These are phyloP conservation scores for Leuciscus idus DNA, from an alignment of 2,113 vertebrate genomes.

Conservation along the genomic window DNA sequence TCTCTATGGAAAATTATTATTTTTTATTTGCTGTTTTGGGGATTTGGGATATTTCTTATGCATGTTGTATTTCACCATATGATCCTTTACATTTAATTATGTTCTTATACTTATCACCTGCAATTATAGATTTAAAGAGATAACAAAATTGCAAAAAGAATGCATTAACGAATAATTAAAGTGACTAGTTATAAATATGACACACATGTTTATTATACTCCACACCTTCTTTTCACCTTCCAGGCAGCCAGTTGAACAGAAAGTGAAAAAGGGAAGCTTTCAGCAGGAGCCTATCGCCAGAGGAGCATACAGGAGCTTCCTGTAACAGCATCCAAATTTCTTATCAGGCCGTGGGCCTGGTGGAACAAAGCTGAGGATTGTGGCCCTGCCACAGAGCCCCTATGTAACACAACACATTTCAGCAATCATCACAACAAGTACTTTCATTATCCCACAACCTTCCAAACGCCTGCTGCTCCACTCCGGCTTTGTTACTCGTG, in stretches of 20 bases:
- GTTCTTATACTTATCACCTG: neutral
- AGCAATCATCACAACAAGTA: constrained; percentile 65
- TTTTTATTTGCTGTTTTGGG: neutral
- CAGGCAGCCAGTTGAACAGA: constrained; percentile 83
- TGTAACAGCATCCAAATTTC: constrained; percentile 75
- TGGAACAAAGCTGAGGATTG: constrained; percentile 76
- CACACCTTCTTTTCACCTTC: constrained; percentile 37
- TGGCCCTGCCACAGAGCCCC: constrained; percentile 58
- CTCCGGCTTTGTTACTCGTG: constrained; percentile 10
- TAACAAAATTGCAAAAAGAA: too few species aligned
- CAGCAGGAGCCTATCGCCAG: constrained; percentile 65
- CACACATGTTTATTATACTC: too few species aligned
- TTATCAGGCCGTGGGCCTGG: constrained; percentile 55
- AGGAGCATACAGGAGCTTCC: constrained; percentile 73
- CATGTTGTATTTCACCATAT: neutral
- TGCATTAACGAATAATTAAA: neutral
- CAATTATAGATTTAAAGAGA: too few species aligned
- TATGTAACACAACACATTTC: constrained; percentile 68
- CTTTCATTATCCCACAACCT: constrained; percentile 44
- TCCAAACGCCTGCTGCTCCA: constrained; percentile 21
- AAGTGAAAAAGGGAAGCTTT: constrained; percentile 82
- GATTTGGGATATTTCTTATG: neutral
- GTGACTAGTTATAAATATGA: neutral
- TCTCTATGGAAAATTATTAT: neutral
- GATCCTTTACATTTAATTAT: neutral